Evolutionary conservation across 1,140 invertebrate genomes (phyloP).

Genomic region (Paralvinella palmiformis): DNA sequence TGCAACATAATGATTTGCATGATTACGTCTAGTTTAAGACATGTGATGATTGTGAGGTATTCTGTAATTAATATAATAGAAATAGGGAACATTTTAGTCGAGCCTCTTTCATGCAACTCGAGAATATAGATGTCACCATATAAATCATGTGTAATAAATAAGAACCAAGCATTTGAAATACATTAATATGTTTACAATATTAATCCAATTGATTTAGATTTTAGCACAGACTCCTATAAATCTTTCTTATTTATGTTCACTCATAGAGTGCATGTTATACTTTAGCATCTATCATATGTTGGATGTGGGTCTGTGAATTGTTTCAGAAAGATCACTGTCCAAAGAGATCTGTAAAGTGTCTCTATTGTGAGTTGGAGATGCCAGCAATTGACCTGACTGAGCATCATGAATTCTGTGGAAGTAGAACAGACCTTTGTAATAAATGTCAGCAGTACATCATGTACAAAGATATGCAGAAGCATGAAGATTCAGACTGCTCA

Average conservation of each 20-base stretch:
- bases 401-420: constrained; percentile 63
- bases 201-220: constrained; percentile 14
- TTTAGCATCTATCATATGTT: no score
- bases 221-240: no score
- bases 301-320: constrained; percentile 1
- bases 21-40: no score
- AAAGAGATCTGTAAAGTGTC: constrained; percentile 50
- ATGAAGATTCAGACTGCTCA: constrained; percentile 56
- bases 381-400: constrained; percentile 55
- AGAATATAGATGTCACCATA: no score
- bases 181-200: constrained; percentile 11
- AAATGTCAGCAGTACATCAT: constrained; percentile 63
- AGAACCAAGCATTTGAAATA: not conserved
- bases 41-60: no score
- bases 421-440: constrained; percentile 60
- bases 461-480: constrained; percentile 60
- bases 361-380: constrained; percentile 60
- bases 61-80: no score
- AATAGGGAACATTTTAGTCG: no score
- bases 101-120: no score
- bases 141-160: no score
- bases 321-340: constrained; percentile 42
- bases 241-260: no score
- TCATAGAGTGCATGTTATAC: no score
- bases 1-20: no score